phyloP scores from a whole-genome alignment of 2,888 invertebrate species.

The Tetranychus piercei region DNA sequence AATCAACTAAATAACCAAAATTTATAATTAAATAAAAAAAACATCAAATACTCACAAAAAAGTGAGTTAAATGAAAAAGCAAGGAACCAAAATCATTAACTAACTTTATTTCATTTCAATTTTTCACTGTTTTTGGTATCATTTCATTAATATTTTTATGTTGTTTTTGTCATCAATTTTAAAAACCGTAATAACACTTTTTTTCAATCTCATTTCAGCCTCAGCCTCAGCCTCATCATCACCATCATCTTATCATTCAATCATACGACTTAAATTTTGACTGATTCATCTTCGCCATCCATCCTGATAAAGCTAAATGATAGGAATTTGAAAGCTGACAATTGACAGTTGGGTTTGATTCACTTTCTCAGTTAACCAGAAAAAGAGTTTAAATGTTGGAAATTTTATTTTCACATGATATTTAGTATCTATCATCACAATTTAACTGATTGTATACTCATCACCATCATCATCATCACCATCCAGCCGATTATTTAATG shows the following conservation, averaged over 20 bases:
- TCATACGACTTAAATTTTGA: neutral
- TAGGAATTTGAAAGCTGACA: neutral
- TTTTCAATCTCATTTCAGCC: neutral
- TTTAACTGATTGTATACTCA: neutral
- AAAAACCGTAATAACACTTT: neutral
- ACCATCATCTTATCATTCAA: neutral
- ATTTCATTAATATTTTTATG: neutral
- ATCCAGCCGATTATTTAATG: neutral
- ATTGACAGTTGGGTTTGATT: neutral
- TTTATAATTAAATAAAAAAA: neutral
- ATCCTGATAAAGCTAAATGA: neutral
- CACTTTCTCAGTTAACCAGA: neutral
- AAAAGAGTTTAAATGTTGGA: neutral
- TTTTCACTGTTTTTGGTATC: neutral
- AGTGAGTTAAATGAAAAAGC: neutral
- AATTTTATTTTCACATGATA: neutral
- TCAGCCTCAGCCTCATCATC: neutral
- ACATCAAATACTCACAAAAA: neutral
- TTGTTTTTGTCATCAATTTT: neutral
- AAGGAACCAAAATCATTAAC: neutral
- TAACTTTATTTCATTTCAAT: neutral
- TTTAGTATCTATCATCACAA: neutral
- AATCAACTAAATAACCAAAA: neutral
- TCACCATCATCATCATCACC: neutral
- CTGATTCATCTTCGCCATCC: neutral